Evolutionary conservation across 1,140 invertebrate species (phyloP), one percentile per base, ranked within the genome.

Genomic region (Palaemon carinicauda): DNA sequence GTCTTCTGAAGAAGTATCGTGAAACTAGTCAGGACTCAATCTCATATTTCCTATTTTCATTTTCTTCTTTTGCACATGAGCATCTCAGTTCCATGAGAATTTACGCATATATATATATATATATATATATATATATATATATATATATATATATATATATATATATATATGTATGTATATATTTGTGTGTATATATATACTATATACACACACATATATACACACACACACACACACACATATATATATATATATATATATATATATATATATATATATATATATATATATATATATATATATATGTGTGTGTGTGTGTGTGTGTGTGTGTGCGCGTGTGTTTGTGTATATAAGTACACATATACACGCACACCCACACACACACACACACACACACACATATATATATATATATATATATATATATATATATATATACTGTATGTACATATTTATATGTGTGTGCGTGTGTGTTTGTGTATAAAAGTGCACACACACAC

Each of bases 181-280:
- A 4, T 52, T 41, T 77, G 4, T 52, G 50, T 77, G 3, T 24
- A 77, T 24, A 56, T 29, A 56, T 29, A 54, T 29, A 80, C 53
- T 54, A 3, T 7, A 41, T 12, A 51, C 21, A 78, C 51, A 51
- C 21, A 78, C 51, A 51, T 27, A 78, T 24, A 56, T 27, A 56
- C 53, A 56, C 27, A 80, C 53, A 80, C 27, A 79, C 21, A 81
- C 31, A 81, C 21, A 81, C 31, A 81, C 21, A 81, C 31, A 81
- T 31, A 81, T 56, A 81, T 31, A 69, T 56, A 81, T 56, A 81
- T 56, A 81, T 56, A 81, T 41, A 81, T 56, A 81, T 56, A 81
- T 56, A 69, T 56, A 81, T 31, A 81, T 56, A 69, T 56, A 80
- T 56, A 80, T 56, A 65, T 56, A 80, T 56, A 41, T 56, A 60